Evolutionary conservation across 2,113 vertebrate species (phyloP).

Genomic region (Desmodus rotundus): DNA sequence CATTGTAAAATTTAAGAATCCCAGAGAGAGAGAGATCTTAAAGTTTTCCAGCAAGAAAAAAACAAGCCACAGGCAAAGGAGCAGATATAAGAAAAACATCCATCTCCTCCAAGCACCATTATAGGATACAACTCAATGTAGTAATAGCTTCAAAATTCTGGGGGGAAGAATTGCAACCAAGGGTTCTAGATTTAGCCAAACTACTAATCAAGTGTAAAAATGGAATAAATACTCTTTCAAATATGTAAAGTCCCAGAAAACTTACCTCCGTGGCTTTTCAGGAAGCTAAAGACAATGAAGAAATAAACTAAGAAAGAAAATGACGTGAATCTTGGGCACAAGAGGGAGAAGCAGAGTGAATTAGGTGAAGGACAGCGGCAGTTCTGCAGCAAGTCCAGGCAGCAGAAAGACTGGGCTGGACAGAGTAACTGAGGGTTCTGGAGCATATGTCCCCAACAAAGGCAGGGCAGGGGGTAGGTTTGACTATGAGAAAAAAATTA

Average conservation of each 20-base stretch:
- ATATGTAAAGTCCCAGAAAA: background rate
- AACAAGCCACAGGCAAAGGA: background rate
- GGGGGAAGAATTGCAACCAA: background rate
- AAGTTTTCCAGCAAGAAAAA: background rate
- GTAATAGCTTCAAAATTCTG: background rate
- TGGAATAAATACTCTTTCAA: background rate
- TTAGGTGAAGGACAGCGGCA: accelerated
- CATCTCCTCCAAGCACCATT: background rate
- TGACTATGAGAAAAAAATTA: background rate
- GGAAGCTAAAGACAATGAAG: background rate
- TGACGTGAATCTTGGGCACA: background rate
- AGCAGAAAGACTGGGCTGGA: background rate
- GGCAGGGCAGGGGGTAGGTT: background rate
- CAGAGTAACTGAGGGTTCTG: too few species aligned
- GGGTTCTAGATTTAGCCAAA: background rate
- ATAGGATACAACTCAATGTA: background rate
- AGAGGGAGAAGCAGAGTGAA: background rate
- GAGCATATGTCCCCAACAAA: background rate
- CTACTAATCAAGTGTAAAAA: background rate
- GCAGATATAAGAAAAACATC: background rate
- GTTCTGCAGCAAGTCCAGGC: background rate
- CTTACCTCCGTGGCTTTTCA: background rate
- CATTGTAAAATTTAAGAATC: background rate
- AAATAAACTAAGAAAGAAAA: background rate
- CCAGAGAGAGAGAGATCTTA: background rate